phyloP scores from a whole-genome alignment of 2,888 invertebrate genomes.

The Mimachlamys varia region DNA sequence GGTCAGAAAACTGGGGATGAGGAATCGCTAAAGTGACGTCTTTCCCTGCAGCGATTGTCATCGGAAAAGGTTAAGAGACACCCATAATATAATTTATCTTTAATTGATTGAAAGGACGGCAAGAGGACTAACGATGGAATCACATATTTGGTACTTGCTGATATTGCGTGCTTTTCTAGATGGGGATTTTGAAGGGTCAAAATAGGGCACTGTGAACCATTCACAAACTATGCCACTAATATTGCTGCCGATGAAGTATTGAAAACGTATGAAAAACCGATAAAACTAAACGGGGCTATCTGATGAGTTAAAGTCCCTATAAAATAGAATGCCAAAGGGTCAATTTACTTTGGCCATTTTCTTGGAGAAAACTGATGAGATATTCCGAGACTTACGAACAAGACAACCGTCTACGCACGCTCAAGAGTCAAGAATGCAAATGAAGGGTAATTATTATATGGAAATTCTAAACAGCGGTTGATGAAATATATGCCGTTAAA shows the following conservation, averaged over 20 bases:
- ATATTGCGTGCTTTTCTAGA: constrained; percentile 6
- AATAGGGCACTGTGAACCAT: background rate
- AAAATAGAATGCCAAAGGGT: constrained; percentile 28
- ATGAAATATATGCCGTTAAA: constrained; percentile 38
- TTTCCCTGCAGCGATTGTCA: constrained; percentile 17
- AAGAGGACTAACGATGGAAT: background rate
- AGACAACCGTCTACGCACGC: constrained; percentile 14
- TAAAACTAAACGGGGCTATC: constrained; percentile 28
- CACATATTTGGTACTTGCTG: background rate
- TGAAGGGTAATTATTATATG: constrained; percentile 39
- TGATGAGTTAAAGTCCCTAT: constrained; percentile 36
- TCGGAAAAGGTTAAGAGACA: constrained; percentile 14
- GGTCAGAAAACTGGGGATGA: background rate
- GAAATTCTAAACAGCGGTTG: constrained; percentile 38
- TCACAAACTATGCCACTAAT: constrained; percentile 15
- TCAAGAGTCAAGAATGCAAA: constrained; percentile 28
- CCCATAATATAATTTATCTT: background rate
- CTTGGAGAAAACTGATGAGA: constrained; percentile 34
- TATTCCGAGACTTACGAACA: background rate
- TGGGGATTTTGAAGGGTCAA: constrained; percentile 24
- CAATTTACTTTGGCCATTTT: constrained; percentile 40
- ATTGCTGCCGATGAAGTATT: constrained; percentile 26
- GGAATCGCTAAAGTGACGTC: background rate
- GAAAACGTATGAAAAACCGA: constrained; percentile 20
- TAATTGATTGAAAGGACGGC: background rate